phyloP scores from a whole-genome alignment of 2,797 vertebrate species.

The Fistularia tabacaria region DNA sequence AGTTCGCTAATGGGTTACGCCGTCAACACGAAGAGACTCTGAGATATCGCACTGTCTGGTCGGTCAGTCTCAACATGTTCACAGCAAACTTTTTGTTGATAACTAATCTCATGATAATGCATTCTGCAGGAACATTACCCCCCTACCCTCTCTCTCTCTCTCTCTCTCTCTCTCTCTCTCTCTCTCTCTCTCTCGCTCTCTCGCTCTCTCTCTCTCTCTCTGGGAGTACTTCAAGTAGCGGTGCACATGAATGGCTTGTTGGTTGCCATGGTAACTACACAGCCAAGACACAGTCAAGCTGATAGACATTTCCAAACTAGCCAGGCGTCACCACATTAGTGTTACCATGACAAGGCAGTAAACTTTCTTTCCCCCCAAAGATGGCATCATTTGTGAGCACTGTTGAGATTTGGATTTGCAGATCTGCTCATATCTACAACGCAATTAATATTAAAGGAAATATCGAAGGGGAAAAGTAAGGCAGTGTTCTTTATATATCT shows the following conservation, averaged over 20 bases:
- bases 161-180: too few species aligned
- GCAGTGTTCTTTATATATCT: constrained; percentile 6
- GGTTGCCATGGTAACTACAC: constrained; percentile 68
- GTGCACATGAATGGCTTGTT: constrained; percentile 63
- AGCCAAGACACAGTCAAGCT: constrained; percentile 46
- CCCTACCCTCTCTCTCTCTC: too few species aligned
- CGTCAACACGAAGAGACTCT: too few species aligned
- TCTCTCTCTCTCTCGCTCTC: constrained; percentile 2
- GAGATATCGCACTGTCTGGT: neutral
- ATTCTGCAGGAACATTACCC: neutral
- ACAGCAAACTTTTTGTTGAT: constrained; percentile 34
- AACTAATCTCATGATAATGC: constrained; percentile 41
- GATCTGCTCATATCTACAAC: neutral
- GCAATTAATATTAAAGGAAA: constrained; percentile 1
- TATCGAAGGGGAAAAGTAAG: neutral
- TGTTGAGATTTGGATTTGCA: constrained; percentile 1
- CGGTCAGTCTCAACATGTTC: constrained; percentile 17
- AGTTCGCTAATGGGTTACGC: too few species aligned
- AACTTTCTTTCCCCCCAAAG: constrained; percentile 39
- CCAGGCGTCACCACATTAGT: constrained; percentile 43
- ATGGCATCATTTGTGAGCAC: constrained; percentile 9
- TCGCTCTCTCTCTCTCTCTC: constrained; percentile 28
- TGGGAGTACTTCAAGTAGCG: constrained; percentile 48
- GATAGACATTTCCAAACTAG: constrained; percentile 63
- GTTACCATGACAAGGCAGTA: constrained; percentile 61